Evolutionary conservation across 2,113 vertebrate species (phyloP), one percentile per base, ranked within the genome.

Genomic region (Cephalopholis sonnerati): DNA sequence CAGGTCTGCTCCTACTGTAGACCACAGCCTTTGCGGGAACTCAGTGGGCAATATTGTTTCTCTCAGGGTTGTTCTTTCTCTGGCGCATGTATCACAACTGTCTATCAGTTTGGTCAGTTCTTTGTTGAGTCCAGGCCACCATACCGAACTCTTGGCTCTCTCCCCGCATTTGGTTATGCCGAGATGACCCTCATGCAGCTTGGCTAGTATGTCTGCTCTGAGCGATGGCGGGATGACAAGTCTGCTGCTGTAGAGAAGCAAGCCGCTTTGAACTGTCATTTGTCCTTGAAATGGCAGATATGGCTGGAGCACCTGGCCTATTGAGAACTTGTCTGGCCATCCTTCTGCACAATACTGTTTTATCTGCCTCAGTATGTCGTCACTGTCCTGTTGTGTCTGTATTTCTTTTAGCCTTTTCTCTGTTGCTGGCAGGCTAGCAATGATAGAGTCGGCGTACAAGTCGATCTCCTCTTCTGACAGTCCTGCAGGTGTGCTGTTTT

Each of bases 81-180:
- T 9, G 1, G 7, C 13, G 29, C 82, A 89, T 0, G 2, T 69
- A 20, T 77, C 84, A 79, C 78, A 84, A 62, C 8, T 82, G 9
- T 77, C 62, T 16, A 79, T 36, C 29, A 87, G 2, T 48, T 80
- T 24, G 27, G 62, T 2, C 1, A 75, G 32, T 3, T 83, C 51
- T n/a, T 9, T 83, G 70, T 65, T 71, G 20, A 83, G 59, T 3
- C 71, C 79, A 3, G 54, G 74, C 86, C 81, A 80, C 71, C 78
- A 86, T 5, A 64, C 48, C 1, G 63, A 65, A 3, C 27, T 13
- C 5, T 24, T 24, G 4, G 29, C 59, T 15, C 5, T 64, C 15
- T 74, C 57, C 4, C 48, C 15, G n/a, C 48, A 74, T 51, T 51
- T 74, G 2, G 58, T 51, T 22, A 63, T 36, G 1, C 59, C 48